Evolutionary conservation across 1,140 invertebrate species (phyloP), one percentile per base, ranked within the genome.

Genomic region (Myzus persicae): DNA sequence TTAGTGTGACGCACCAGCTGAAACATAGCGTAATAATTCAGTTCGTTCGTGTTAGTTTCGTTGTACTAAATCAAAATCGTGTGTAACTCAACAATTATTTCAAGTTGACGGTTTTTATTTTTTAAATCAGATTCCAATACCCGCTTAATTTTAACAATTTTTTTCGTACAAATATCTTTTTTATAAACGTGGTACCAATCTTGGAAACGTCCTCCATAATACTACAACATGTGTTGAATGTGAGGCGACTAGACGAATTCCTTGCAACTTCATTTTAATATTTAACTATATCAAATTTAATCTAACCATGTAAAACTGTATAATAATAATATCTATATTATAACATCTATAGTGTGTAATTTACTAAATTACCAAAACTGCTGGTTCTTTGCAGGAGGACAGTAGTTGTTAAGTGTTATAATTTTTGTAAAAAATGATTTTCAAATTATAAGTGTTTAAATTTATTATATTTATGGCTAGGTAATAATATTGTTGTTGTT

Each of bases 401-500:
- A 54, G 22, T 40, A 54, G 22, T 40, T 89, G 88, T 38, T 51
- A 54, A 54, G 24, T 54, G 36, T 89, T 88, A 54, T 89, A 51
- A 89, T 88, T 44, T 44, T 88, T 88, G 46, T 88, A 88, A 20
- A 88, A 88, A 88, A 88, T 14, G 20, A n/a, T 7, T 88, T 88
- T 48, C 4, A 36, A 88, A 88, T 24, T 31, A 38, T 38, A 38
- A 26, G 22, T 89, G 36, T 54, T 89, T 54, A 54, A 54, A 89
- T 89, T 54, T 54, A 24, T 40, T 48, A 89, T 89, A 38, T 51
- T 54, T 36, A 22, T 46, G 44, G 42, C 5, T 89, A 89, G 48
- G n/a, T 51, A 54, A 54, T 76, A 76, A n/a, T 76, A 76, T 89
- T 89, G 88, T 89, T 89, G 46, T 89, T 51, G 88, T 89, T 89